Evolutionary conservation across 2,888 invertebrate species (phyloP), one percentile per base, ranked within the genome.

Genomic region (Lepidonotus clava): DNA sequence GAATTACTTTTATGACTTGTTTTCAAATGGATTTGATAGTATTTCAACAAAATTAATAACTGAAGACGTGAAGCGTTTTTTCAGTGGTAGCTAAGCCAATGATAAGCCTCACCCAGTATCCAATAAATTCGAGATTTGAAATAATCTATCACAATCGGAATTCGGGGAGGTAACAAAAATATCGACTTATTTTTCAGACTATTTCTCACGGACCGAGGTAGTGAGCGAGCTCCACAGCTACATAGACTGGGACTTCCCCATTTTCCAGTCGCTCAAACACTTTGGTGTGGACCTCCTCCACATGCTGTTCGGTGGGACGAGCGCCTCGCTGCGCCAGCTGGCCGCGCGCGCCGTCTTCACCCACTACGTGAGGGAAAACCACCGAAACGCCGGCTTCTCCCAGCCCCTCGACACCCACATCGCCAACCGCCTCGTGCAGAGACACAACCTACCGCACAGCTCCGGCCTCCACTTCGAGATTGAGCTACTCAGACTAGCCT

Each of bases 281-380:
- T 88, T 91, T 38, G 89, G 90, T 0, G 83, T 86, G 8, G 88
- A 89, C 67, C 90, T 92, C 32, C 85, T 92, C 4, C 88, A 89
- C 61, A 89, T 91, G 38, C 90, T 93, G 91, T 92, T 92, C 88
- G 92, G 92, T 0, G 89, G 90, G 71, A 90, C 90, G 2, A 90
- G 91, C 32, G 89, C 91, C 32, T 87, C 91, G 0, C 88, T 93
- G 0, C 88, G 90, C 71, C 92, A 93, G 87, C 89, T 91, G 24
- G 89, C 91, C 0, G 90, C 91, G 0, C 86, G 92, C n/a, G 86
- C 89, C 6, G 88, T 93, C 8, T 93, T 92, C 85, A 88, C 91
- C 56, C 88, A 90, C 36, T 91, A 90, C 86, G 89, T 93, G 76
- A 88, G 91, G 0, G 88, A 90, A 53, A 90, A 90, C 46, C 87